Base-by-base conservation (phyloP, 2,797 vertebrate genomes). In the Peromyscus aztecus region DNA sequence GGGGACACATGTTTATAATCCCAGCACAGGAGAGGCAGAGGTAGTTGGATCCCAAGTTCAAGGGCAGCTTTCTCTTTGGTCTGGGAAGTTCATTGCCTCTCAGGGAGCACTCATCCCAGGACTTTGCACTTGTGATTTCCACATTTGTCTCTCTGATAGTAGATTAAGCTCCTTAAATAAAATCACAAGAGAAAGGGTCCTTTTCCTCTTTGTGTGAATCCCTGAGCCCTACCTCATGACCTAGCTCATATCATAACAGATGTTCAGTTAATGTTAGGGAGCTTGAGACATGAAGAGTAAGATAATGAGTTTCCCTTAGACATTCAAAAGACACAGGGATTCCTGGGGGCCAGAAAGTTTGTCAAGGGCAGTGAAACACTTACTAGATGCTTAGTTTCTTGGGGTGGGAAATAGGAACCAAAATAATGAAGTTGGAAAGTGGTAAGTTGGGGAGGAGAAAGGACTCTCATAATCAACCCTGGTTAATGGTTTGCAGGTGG, bases 401-500 rank as follows among this genome's bases (percentile, higher is more conserved):
- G 7, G 40, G 34, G 11, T 83, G 76, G 63, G 55, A 92, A 86
- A 69, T 57, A 49, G 80, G 90, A 71, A 82, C n/a, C 19, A 78
- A 93, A 87, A 88, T 49, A 40, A 91, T 40, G 43, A 89, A 92
- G 65, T 40, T 43, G 90, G 89, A 95, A 93, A 93, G 67, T 55
- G 59, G 82, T 55, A 34, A 91, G 43, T 19, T 78, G 83, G 83
- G 23, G 77, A 95, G 61, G 63, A 94, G 40, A 95, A 88, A 81
- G 59, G 59, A 86, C 61, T 92, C 67, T 61, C 69, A 19, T 37
- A 24, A 29, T 61, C 76, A 55, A 67, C 31, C 61, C 63, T 63
- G 59, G 57, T 61, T 92, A 77, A 89, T 67, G 11, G 88, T 86
- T 96, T 82, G 75, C 92, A 91, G 83, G 85, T 61, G 77, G 46